These are phyloP conservation scores for Euwallacea similis DNA, from an alignment of 1,140 invertebrate species.

Conservation along the genomic window DNA sequence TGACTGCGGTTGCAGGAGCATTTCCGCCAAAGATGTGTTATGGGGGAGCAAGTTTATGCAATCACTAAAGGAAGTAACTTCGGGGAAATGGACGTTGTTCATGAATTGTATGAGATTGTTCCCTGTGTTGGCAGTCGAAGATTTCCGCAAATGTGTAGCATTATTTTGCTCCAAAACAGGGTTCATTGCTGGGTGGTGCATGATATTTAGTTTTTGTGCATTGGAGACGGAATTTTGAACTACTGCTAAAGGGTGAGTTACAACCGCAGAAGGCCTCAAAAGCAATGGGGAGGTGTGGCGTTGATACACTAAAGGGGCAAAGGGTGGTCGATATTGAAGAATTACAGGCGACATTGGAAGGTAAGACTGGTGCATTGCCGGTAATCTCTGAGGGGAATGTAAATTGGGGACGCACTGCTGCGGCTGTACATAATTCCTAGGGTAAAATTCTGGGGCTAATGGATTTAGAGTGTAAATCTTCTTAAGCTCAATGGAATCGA, in stretches of 20 bases:
- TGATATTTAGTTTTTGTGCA: background rate
- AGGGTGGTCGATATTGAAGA: background rate
- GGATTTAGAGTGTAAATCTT: constrained; percentile 80
- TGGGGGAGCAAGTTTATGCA: constrained; percentile 51
- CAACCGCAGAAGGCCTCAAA: background rate
- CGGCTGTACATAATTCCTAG: constrained; percentile 47
- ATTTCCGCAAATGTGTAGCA: background rate
- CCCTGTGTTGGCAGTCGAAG: constrained; percentile 10
- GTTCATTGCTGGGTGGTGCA: background rate
- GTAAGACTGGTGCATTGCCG: background rate
- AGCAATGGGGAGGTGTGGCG: background rate
- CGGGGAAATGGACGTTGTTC: constrained; percentile 59
- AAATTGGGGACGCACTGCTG: background rate
- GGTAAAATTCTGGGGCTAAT: constrained; percentile 79
- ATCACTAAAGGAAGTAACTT: constrained; percentile 51
- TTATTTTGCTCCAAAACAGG: background rate
- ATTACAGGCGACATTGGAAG: background rate
- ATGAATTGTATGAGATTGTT: constrained; percentile 57
- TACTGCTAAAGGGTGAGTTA: background rate
- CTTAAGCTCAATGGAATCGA: constrained; percentile 74
- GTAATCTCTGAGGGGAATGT: background rate
- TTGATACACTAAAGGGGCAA: background rate
- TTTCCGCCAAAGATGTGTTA: constrained; percentile 52
- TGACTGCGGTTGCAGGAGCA: constrained; percentile 47
- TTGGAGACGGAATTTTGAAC: background rate